phyloP scores from a whole-genome alignment of 2,888 invertebrate species.

The Eudasyphora cyanicolor region DNA sequence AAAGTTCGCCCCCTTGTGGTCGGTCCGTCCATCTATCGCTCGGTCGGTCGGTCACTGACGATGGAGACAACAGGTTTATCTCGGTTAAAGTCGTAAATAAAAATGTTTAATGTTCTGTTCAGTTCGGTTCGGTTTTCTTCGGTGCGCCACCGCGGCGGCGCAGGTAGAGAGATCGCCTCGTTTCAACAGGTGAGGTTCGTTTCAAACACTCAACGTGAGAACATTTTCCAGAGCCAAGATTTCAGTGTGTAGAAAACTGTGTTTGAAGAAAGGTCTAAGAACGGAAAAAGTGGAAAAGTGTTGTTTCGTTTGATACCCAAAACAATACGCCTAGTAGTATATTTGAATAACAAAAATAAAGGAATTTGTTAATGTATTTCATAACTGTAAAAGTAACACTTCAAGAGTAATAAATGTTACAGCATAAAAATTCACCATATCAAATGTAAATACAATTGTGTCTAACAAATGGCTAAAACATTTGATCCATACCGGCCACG shows the following conservation, averaged over 20 bases:
- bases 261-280: not conserved
- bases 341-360: not conserved
- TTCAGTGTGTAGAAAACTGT: not conserved
- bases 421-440: not conserved
- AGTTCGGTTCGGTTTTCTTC: not conserved
- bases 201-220: conserved; percentile 15
- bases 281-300: not conserved
- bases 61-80: conserved; percentile 31
- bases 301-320: not conserved
- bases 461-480: not conserved
- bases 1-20: not conserved
- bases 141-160: not conserved
- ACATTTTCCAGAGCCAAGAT: not conserved
- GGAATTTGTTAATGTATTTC: not conserved
- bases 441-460: not conserved
- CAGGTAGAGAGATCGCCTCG: conserved; percentile 1
- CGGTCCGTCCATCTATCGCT: not conserved
- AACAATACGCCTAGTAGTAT: not conserved
- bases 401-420: not conserved
- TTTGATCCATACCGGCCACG: not conserved
- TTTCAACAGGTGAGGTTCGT: conserved; percentile 19
- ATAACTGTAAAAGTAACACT: not conserved
- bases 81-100: conserved; percentile 19
- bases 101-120: conserved; percentile 4
- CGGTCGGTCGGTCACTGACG: not conserved